Evolutionary conservation across 2,797 vertebrate species (phyloP), one percentile per base, ranked within the genome.

Genomic region (Loris lydekkerianus): DNA sequence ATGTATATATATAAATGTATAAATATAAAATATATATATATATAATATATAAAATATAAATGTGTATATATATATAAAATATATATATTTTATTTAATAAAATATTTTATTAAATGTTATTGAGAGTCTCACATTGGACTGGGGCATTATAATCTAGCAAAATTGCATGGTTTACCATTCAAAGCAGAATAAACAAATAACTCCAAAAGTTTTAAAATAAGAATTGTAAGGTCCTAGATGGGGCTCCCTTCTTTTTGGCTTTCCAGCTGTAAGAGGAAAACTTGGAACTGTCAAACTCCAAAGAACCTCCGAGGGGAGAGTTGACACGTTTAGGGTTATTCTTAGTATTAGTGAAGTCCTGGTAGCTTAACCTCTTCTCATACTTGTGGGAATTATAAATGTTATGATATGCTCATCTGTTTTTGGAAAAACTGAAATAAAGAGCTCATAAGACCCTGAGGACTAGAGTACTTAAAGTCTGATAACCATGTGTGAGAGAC

Each of bases 361-460:
- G 65, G 53, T 43, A 80, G 63, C n/a, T 75, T 90, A 15, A 72
- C 53, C 49, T 96, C 58, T 27, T 77, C 7, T 1, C 58, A 46
- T 76, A 58, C 18, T 70, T 92, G 77, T 70, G 73, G 31, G 40
- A 60, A 70, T 25, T 82, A 21, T 89, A 75, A 73, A 61, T 91
- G 70, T 58, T 43, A 27, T 70, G 23, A 80, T 56, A 69, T 70
- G 20, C 34, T 69, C 70, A 21, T 7, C n/a, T 76, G 23, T 27
- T 89, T 95, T 84, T 77, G 25, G n/a, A 18, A 69, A 89, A 40
- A 75, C 60, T 60, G 65, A 73, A 94, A 76, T 81, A 89, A 69
- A 4, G 5, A 14, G 31, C 31, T 87, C 31, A 11, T 80, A 31
- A 78, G 46, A 82, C 7, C 25, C 40, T 40, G 67, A 76, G 2